phyloP scores from a whole-genome alignment of 2,888 invertebrate genomes.

The Polymixis flavicincta region DNA sequence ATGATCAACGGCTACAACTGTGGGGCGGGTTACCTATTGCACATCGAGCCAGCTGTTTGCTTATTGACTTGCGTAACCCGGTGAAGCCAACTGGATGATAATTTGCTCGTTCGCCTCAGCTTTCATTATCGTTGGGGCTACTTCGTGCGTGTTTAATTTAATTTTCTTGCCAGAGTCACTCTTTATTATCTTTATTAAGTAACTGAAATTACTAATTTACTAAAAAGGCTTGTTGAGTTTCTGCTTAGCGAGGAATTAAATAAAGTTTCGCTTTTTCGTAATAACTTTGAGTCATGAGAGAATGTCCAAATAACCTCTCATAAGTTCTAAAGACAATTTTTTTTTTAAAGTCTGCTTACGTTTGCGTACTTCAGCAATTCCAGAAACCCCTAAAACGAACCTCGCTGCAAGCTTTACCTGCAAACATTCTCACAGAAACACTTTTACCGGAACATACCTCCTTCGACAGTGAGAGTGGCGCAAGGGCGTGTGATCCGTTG shows the following conservation, averaged over 20 bases:
- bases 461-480: conserved; percentile 59
- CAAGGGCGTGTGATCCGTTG: conserved; percentile 66
- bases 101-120: conserved; percentile 85
- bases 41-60: conserved; percentile 84
- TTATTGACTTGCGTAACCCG: conserved; percentile 87
- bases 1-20: conserved; percentile 85
- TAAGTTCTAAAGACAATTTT: too few species aligned
- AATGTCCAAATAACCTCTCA: background rate
- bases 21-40: conserved; percentile 84
- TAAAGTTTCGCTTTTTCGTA: conserved; percentile 27
- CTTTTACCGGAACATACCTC: conserved; percentile 44
- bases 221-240: conserved; percentile 61
- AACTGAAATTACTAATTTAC: conserved; percentile 73
- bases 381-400: background rate
- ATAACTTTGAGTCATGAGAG: background rate
- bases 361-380: background rate
- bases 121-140: conserved; percentile 83
- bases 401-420: background rate
- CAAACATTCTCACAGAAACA: conserved; percentile 21
- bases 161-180: conserved; percentile 80
- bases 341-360: too few species aligned
- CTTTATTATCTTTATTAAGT: conserved; percentile 73
- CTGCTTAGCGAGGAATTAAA: conserved; percentile 32
- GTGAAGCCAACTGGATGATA: conserved; percentile 86
- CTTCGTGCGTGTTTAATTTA: conserved; percentile 88